Conservation (phyloP, 2,797 vertebrate genomes). For the Enteromius paludinosus region DNA sequence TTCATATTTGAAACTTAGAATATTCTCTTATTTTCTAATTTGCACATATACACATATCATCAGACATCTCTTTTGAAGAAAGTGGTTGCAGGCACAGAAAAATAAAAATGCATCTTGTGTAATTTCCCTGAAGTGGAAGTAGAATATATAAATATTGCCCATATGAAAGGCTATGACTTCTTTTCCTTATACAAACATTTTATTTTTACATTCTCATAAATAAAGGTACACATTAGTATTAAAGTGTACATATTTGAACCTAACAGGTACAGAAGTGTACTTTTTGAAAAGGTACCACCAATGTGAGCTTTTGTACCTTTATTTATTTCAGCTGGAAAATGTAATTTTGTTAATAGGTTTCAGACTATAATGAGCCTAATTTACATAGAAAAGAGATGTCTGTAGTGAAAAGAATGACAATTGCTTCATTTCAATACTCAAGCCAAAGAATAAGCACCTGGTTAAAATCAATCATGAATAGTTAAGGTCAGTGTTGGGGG, state of each 20-base stretch:
- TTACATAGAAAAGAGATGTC: not conserved
- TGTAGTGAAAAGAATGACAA: slow-evolving; percentile 6
- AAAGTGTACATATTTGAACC: no score
- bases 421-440: not conserved
- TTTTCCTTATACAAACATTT: not conserved
- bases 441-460: not conserved
- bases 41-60: not conserved
- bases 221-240: no score
- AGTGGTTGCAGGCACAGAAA: not conserved
- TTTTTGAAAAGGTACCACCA: no score
- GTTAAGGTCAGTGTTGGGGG: not conserved
- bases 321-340: not conserved
- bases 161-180: not conserved
- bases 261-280: no score
- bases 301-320: no score
- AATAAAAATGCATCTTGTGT: slow-evolving; percentile 6
- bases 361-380: not conserved
- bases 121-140: not conserved
- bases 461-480: not conserved
- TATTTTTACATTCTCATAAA: not conserved
- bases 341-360: not conserved
- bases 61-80: slow-evolving; percentile 5
- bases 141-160: not conserved
- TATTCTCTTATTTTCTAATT: not conserved
- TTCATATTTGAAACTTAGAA: slow-evolving; percentile 5